Conservation (phyloP, 2,113 vertebrate species). For the Tapirus terrestris region DNA sequence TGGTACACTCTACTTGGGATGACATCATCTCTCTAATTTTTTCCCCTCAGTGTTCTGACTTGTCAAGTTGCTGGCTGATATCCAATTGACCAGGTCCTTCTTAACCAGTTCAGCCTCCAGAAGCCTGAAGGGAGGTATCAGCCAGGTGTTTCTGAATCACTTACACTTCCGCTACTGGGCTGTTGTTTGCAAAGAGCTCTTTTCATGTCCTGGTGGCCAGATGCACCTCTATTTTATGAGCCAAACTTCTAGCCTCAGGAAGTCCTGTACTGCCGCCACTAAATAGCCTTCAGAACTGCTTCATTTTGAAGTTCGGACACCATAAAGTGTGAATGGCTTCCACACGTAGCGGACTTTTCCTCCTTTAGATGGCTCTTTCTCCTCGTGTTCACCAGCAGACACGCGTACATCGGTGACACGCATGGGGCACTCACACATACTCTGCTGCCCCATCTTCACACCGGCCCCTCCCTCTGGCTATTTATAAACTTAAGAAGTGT, state of each 20-base stretch:
- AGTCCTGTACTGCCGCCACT: slow-evolving; percentile 47
- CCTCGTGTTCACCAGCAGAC: neutral
- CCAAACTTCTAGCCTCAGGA: slow-evolving; percentile 57
- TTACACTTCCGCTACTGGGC: neutral
- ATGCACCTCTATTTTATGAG: slow-evolving; percentile 58
- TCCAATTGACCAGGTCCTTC: neutral
- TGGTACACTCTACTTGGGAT: neutral
- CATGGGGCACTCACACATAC: neutral
- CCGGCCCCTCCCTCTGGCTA: neutral
- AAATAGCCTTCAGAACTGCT: slow-evolving; percentile 58
- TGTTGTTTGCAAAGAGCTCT: slow-evolving; percentile 58
- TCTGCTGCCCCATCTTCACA: too few species aligned
- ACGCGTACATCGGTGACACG: neutral
- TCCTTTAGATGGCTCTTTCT: neutral
- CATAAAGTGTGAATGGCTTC: slow-evolving; percentile 66
- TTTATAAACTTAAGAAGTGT: neutral
- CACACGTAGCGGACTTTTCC: neutral
- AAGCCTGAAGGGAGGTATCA: slow-evolving; percentile 40
- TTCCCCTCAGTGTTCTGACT: neutral
- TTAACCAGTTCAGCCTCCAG: slow-evolving; percentile 12
- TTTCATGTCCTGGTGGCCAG: slow-evolving; percentile 67
- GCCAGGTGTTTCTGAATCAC: slow-evolving; percentile 53
- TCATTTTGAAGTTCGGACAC: slow-evolving; percentile 72
- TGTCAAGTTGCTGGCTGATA: neutral
- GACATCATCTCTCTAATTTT: neutral